Evolutionary conservation across 2,113 vertebrate genomes (phyloP).

Genomic region (Verasper variegatus): DNA sequence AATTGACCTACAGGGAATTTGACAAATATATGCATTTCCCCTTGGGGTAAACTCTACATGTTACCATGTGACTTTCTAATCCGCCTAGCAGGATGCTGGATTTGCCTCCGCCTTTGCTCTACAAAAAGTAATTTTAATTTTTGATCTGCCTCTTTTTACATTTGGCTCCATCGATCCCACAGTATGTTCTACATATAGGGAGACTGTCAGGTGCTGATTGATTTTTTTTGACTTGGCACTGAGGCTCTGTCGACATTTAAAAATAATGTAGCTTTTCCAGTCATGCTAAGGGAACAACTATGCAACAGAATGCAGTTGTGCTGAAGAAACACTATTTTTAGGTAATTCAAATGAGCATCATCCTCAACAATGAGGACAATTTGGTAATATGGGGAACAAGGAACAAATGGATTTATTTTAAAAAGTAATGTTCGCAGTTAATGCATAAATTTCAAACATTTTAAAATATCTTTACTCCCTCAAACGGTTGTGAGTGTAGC

Average conservation of each 20-base stretch:
- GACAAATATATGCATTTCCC: constrained; percentile 50
- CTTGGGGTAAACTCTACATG: constrained; percentile 33
- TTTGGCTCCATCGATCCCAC: background rate
- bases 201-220: background rate
- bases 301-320: constrained; percentile 12
- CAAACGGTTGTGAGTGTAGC: constrained; percentile 1
- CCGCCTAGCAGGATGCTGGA: constrained; percentile 41
- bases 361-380: constrained; percentile 14
- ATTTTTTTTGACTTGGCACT: background rate
- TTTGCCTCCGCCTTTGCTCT: constrained; percentile 37
- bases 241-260: constrained; percentile 3
- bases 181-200: constrained; percentile 3
- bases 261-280: constrained; percentile 9
- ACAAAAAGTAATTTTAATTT: constrained; percentile 28
- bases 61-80: constrained; percentile 42
- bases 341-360: constrained; percentile 22
- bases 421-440: background rate
- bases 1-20: constrained; percentile 36
- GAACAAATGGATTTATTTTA: background rate
- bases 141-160: background rate
- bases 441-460: constrained; percentile 18
- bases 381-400: constrained; percentile 15
- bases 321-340: constrained; percentile 5
- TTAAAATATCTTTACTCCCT: background rate
- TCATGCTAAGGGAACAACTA: background rate